A percentile compares a stretch with the other conserved stretches of the same genome.
These are phyloP conservation scores for Drosophila greeni DNA, from an alignment of 2,888 invertebrate genomes.

Conservation along the genomic window DNA sequence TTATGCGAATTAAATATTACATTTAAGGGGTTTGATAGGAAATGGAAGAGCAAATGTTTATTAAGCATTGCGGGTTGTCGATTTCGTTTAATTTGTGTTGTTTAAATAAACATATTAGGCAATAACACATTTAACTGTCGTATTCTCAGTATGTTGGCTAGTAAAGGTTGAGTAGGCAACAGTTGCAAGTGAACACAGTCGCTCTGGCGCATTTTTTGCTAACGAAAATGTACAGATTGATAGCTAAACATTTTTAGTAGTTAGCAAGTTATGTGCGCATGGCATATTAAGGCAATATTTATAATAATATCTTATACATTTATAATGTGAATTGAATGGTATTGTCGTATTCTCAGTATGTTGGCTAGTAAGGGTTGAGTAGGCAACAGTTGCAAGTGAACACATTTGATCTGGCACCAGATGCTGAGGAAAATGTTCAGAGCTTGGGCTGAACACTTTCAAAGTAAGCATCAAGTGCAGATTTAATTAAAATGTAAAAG, in stretches of 20 bases:
- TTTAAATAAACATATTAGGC: background rate
- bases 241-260: background rate
- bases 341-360: slow-evolving; percentile 68
- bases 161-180: too few relatives aligned
- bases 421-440: slow-evolving; percentile 6
- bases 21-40: background rate
- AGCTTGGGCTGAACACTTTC: slow-evolving; percentile 1
- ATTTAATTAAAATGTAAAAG: too few relatives aligned
- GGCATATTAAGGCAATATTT: background rate
- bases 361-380: slow-evolving; percentile 71
- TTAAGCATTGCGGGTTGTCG: background rate
- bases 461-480: slow-evolving; percentile 10
- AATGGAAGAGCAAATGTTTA: too few relatives aligned
- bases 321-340: too few relatives aligned
- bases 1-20: slow-evolving; percentile 4
- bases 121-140: background rate
- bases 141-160: background rate
- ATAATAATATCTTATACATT: background rate
- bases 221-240: background rate
- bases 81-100: background rate
- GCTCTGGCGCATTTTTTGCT: too few relatives aligned
- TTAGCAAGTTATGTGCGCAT: background rate
- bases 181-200: too few relatives aligned
- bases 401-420: slow-evolving; percentile 61
- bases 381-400: slow-evolving; percentile 77